Conservation (phyloP, 2,888 invertebrate species). For the Orthosia gothica region DNA sequence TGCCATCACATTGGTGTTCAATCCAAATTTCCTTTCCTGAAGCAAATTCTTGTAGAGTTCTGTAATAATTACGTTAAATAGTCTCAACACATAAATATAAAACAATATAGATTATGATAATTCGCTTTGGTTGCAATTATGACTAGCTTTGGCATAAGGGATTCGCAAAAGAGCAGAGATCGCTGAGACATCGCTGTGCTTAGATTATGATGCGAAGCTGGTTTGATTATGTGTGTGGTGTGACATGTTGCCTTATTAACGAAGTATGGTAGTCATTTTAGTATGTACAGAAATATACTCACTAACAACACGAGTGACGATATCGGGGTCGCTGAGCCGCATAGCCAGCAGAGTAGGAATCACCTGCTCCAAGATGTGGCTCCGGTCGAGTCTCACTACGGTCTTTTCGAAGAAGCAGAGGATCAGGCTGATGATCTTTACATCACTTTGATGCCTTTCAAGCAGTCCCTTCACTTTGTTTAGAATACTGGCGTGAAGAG, state of each 20-base stretch:
- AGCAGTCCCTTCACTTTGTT: conserved; percentile 96
- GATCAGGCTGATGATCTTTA: conserved; percentile 95
- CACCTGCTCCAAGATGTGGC: conserved; percentile 97
- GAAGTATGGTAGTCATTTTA: neutral
- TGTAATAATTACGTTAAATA: conserved; percentile 84
- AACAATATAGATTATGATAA: conserved; percentile 5
- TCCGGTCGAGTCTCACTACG: conserved; percentile 96
- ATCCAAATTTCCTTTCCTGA: conserved; percentile 97
- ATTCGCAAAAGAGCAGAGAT: conserved; percentile 55
- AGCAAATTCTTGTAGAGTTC: conserved; percentile 98
- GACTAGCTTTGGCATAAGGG: conserved; percentile 21
- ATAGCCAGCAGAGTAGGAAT: conserved; percentile 97
- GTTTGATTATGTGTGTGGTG: neutral
- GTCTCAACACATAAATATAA: conserved; percentile 31
- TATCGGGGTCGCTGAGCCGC: conserved; percentile 96
- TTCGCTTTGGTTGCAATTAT: conserved; percentile 47
- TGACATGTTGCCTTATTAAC: neutral
- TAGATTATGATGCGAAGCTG: conserved; percentile 16
- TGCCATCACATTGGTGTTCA: conserved; percentile 98
- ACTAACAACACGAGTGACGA: conserved; percentile 98
- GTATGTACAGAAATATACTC: conserved; percentile 90
- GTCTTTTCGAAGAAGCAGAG: conserved; percentile 96
- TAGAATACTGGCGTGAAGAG: conserved; percentile 95
- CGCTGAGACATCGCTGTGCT: conserved; percentile 51
- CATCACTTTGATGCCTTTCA: conserved; percentile 95